phyloP scores from a whole-genome alignment of 2,888 invertebrate species.

The Teinopalpus imperialis region DNA sequence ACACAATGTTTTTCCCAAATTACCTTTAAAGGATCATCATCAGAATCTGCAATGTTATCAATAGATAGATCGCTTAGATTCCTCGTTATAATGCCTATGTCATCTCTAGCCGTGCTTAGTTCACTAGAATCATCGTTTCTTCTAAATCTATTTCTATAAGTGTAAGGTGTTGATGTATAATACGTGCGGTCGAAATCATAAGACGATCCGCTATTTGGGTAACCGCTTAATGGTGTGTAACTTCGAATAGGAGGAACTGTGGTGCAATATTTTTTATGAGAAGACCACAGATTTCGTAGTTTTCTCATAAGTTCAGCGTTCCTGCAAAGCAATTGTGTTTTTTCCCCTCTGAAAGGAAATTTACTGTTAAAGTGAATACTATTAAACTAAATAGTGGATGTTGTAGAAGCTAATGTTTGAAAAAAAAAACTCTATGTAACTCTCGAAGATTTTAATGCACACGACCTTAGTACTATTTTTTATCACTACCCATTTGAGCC shows the following conservation, averaged over 20 bases:
- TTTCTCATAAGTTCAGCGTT: slow-evolving; percentile 84
- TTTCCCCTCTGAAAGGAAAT: slow-evolving; percentile 83
- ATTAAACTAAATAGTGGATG: slow-evolving; percentile 27
- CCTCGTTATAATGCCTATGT: slow-evolving; percentile 54
- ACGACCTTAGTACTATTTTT: slow-evolving; percentile 33
- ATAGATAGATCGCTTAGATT: slow-evolving; percentile 67
- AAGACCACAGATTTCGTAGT: slow-evolving; percentile 82
- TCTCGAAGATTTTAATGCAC: slow-evolving; percentile 51
- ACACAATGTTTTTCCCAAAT: no score
- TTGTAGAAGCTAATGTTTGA: slow-evolving; percentile 5
- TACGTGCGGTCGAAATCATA: slow-evolving; percentile 74
- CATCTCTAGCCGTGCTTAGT: slow-evolving; percentile 45
- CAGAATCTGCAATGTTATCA: slow-evolving; percentile 65
- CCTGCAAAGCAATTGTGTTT: slow-evolving; percentile 81
- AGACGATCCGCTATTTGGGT: slow-evolving; percentile 68
- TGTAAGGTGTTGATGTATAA: slow-evolving; percentile 66
- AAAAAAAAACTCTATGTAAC: slow-evolving; percentile 25
- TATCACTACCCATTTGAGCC: slow-evolving; percentile 34
- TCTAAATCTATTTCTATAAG: slow-evolving; percentile 61
- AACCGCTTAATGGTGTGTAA: slow-evolving; percentile 69
- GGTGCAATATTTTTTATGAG: slow-evolving; percentile 82
- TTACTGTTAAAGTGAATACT: slow-evolving; percentile 29
- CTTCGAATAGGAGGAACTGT: slow-evolving; percentile 59
- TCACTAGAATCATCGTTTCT: slow-evolving; percentile 39
- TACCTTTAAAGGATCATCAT: slow-evolving; percentile 52